Conservation (phyloP, 2,113 vertebrate species). For the Zapus hudsonius region DNA sequence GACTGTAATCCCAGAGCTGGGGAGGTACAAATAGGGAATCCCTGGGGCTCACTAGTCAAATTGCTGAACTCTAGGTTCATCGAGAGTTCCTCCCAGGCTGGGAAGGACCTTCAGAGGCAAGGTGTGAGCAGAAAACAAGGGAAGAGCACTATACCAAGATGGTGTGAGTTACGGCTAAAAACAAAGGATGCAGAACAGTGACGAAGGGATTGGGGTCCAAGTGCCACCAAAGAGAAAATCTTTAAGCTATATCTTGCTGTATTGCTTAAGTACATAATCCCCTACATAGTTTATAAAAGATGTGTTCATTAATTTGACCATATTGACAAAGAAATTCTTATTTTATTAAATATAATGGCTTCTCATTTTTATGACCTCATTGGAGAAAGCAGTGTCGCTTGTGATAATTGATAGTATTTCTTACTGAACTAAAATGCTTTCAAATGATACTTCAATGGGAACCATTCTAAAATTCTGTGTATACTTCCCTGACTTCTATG, state of each 20-base stretch:
- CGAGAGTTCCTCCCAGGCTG: background rate
- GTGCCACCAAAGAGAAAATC: background rate
- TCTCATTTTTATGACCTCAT: constrained; percentile 12
- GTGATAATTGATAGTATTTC: constrained; percentile 1
- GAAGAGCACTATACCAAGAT: background rate
- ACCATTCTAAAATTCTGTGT: constrained; percentile 11
- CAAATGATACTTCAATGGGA: constrained; percentile 17
- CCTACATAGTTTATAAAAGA: constrained; percentile 11
- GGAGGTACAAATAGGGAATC: too few species aligned
- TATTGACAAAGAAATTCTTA: constrained; percentile 45
- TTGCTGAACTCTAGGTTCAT: too few species aligned
- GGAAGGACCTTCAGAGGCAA: background rate
- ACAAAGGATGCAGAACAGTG: background rate
- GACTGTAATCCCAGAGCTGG: too few species aligned
- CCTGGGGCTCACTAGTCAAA: too few species aligned
- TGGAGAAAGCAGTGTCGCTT: constrained; percentile 22
- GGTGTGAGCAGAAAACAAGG: background rate
- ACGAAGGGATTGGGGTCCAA: background rate
- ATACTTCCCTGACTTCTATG: constrained; percentile 6
- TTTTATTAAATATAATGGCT: constrained; percentile 44
- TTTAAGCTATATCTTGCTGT: background rate
- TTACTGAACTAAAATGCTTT: constrained; percentile 31
- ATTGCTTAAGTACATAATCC: background rate
- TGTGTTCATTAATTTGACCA: constrained; percentile 44
- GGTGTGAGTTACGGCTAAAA: background rate